A percentile compares a stretch with the other conserved stretches of the same genome.
Evolutionary conservation across 2,888 invertebrate genomes (phyloP).

Genomic region (Phragmatobia fuliginosa): DNA sequence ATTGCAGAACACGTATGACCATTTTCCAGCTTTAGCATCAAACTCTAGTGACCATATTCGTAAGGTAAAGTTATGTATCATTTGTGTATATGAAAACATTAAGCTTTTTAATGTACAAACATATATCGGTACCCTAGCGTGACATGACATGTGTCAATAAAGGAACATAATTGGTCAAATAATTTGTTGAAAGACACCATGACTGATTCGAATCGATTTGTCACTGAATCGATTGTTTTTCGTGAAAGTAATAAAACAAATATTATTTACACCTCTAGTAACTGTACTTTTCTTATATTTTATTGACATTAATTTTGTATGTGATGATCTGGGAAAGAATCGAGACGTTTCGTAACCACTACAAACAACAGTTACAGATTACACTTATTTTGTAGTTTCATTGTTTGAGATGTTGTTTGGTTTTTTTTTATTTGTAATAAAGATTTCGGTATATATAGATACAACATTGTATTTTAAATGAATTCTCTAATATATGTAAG

Average conservation of each 20-base stretch:
- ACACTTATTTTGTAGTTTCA: slow-evolving; percentile 13
- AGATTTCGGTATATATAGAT: too few relatives aligned
- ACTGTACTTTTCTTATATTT: slow-evolving; percentile 37
- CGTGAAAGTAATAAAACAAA: slow-evolving; percentile 42
- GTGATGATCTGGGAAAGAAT: slow-evolving; percentile 24
- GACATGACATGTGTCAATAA: slow-evolving; percentile 27
- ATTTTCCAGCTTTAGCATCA: too few relatives aligned
- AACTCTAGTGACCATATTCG: too few relatives aligned
- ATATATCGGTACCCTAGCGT: slow-evolving; percentile 15
- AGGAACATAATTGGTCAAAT: slow-evolving; percentile 33
- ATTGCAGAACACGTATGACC: too few relatives aligned
- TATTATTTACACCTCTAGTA: slow-evolving; percentile 29
- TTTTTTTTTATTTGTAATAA: not conserved
- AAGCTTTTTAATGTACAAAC: not conserved
- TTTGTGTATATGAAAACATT: not conserved
- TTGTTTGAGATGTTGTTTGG: slow-evolving; percentile 5
- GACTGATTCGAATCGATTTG: slow-evolving; percentile 59
- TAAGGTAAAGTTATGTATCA: not conserved
- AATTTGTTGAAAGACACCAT: slow-evolving; percentile 33
- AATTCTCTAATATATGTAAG: too few relatives aligned
- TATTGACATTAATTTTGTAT: slow-evolving; percentile 22
- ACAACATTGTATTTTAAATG: not conserved
- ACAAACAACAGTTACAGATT: slow-evolving; percentile 13
- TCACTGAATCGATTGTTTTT: slow-evolving; percentile 49
- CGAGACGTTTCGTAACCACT: slow-evolving; percentile 10